Conservation (phyloP, 2,888 invertebrate species). For the Sinhomidia bicolor region DNA sequence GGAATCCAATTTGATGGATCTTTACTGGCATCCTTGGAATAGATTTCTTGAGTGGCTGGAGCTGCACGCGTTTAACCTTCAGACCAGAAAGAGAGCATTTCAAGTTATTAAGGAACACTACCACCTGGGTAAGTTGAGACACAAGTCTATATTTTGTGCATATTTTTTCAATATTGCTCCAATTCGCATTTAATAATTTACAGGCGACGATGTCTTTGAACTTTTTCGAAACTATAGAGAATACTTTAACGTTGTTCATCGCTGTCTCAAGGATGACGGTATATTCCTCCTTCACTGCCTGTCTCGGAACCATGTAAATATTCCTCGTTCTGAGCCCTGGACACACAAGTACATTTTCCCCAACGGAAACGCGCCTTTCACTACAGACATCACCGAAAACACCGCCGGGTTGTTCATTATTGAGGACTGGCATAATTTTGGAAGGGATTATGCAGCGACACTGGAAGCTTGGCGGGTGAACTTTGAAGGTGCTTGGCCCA, state of each 20-base stretch:
- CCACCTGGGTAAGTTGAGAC: not conserved
- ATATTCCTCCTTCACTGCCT: no score
- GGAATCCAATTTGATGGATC: not conserved
- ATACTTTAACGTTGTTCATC: no score
- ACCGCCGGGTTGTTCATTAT: constrained; percentile 1
- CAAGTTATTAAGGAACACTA: constrained; percentile 6
- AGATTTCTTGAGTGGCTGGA: constrained; percentile 13
- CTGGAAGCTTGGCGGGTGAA: constrained; percentile 44
- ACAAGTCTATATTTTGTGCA: no score
- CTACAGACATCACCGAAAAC: not conserved
- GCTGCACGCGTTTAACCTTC: constrained; percentile 19
- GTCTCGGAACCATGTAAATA: no score
- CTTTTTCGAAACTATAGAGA: no score
- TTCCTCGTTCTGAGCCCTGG: constrained; percentile 58
- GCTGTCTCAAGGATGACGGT: no score
- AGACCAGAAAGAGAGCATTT: constrained; percentile 5
- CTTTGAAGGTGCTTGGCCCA: constrained; percentile 38
- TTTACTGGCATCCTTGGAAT: constrained; percentile 48
- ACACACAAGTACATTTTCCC: constrained; percentile 51
- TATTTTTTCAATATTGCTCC: no score
- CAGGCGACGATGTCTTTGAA: no score
- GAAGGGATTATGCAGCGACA: constrained; percentile 34
- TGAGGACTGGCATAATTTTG: constrained; percentile 60
- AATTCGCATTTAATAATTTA: no score
- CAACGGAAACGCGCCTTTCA: constrained; percentile 14